Base-by-base conservation (phyloP, 2,888 invertebrate genomes). In the Carpatolechia fugitivella region DNA sequence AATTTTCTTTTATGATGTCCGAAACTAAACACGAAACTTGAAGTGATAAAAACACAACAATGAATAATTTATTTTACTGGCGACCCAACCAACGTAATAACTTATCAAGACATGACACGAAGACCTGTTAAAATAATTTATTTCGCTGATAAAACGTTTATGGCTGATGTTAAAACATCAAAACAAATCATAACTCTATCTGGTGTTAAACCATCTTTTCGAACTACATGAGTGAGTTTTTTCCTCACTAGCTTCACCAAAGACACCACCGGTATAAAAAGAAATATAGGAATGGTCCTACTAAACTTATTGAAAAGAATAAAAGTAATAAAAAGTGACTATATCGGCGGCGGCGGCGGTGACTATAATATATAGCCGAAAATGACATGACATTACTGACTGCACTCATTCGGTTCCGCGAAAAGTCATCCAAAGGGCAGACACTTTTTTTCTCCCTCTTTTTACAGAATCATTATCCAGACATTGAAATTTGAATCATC, bases 71-170 rank as follows among this genome's bases (percentile, higher is more conserved):
- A 24, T 24, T 24, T 24, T 24, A 24, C 24, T 24, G 24, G 24
- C 24, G 24, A 24, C 24, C 24, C 24, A 24, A 6, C 24, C 18
- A 41, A 35, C 35, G 11, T 11, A 18, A 18, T 18, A 41, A 41
- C 16, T 41, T 40, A 40, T 18, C 40, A 41, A 16, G 18, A 11
- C 14, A 18, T 4, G 18, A 20, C 40, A 3, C 20, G 40, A 41
- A 41, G 18, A 20, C 16, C 40, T 47, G 29, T 16, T 24, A 47
- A 44, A 47, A 47, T 41, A 41, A 41, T 41, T 41, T 41, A 20
- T 41, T 41, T 20, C 11, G 16, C 18, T 20, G 40, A 41, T 41
- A 41, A 41, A 41, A 18, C 18, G 11, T 41, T 10, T 41, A 18
- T 41, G 18, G 18, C 18, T 18, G 7, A 11, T 38, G 38, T 38